phyloP scores from a whole-genome alignment of 2,113 vertebrate genomes.

The Microcebus griseorufus region DNA sequence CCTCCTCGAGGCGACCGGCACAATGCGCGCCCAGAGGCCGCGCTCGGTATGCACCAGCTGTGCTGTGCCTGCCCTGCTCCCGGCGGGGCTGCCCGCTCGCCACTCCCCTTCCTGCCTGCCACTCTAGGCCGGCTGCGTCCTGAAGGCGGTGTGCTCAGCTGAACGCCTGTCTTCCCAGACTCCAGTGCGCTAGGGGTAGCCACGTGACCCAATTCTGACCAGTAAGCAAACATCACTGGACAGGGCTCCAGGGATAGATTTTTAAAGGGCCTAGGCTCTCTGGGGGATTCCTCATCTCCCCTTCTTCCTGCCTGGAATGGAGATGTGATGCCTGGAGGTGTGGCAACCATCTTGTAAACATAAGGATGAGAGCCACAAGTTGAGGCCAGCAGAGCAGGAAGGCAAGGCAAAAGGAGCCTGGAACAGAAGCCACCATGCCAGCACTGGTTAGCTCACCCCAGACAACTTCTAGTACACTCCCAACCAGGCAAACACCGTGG shows the following conservation, averaged over 20 bases:
- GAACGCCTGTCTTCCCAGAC: not conserved
- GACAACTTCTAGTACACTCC: not conserved
- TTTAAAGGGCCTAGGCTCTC: not conserved
- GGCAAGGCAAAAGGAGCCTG: not conserved
- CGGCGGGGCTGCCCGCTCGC: not conserved
- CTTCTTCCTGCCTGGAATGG: not conserved
- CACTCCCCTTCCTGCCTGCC: not conserved
- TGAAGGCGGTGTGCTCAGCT: fast-evolving
- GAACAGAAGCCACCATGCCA: not conserved
- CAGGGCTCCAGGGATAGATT: not conserved
- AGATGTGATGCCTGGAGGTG: not conserved
- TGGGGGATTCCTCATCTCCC: not conserved
- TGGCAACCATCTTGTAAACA: not conserved
- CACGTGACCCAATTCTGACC: not conserved
- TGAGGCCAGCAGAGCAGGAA: not conserved
- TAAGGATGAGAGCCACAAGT: not conserved
- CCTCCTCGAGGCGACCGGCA: not conserved
- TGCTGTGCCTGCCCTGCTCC: too few species aligned
- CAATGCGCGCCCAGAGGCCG: fast-evolving
- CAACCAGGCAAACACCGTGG: not conserved
- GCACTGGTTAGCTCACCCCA: not conserved
- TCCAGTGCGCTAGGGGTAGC: fast-evolving
- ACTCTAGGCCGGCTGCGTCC: not conserved
- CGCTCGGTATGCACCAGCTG: not conserved
- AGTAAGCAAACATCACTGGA: not conserved